Evolutionary conservation across 2,888 invertebrate species (phyloP), one percentile per base, ranked within the genome.

Genomic region (Chydorus sphaericus): DNA sequence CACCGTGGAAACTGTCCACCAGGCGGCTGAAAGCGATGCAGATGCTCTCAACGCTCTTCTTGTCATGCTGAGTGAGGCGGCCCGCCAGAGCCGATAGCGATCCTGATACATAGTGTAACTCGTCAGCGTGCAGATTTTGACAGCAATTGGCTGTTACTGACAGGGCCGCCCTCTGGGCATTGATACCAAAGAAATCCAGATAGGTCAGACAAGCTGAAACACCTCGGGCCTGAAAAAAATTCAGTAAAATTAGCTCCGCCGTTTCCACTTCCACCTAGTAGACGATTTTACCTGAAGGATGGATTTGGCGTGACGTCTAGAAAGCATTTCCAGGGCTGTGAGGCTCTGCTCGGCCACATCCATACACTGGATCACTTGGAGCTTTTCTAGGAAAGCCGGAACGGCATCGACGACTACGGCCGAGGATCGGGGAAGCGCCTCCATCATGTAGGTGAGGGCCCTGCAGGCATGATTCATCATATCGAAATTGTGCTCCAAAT

Each of bases 391-490:
- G 73, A 98, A 93, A 1, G 91, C 89, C 1, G 98, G 97, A 58
- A 98, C 91, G 2, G 96, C 96, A 66, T 97, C 90, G 2, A 94
- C 90, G 10, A 98, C 93, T 2, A 96, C 88, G 23, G 88, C 85
- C 51, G 94, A 92, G 36, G 96, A 94, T 58, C 98, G 80, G 0
- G 98, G 98, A 62, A 98, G 70, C 1, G 97, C 94, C 71, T 98
- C 98, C 81, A 98, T 84, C 94, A 98, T 96, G 72, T 98, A 98
- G 0, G 96, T 96, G 37, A 98, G 77, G 1, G 97, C 97, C 39
- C 98, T 85, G 67, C 96, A 96, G 0, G 97, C 96, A 70, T 97
- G 93, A 69, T 96, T 93, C 97, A 97, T 97, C 84, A 98, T 93
- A 72, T 97, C 97, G 74, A 97, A 97, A 74, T 98, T 98, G 69